Evolutionary conservation across 2,888 invertebrate species (phyloP).

Genomic region (Catocala nupta): DNA sequence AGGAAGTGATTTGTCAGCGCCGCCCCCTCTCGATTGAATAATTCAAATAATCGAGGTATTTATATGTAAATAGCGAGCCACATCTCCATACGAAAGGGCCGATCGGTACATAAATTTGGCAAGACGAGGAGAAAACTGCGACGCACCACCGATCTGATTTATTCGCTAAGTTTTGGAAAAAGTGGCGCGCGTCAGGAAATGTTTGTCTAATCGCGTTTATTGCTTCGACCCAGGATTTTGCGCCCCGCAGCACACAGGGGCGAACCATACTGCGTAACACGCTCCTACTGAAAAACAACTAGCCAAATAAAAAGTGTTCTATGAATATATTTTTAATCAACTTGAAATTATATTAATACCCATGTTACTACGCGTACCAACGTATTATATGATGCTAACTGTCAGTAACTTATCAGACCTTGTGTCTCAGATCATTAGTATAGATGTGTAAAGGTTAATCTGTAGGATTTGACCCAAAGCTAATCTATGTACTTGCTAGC

Average conservation of each 20-base stretch:
- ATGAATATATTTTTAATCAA: slow-evolving; percentile 9
- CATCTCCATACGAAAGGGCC: slow-evolving; percentile 88
- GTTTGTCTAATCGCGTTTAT: slow-evolving; percentile 87
- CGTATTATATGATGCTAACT: too few species aligned
- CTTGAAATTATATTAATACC: not conserved
- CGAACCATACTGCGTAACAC: slow-evolving; percentile 45
- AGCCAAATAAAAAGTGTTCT: slow-evolving; percentile 20
- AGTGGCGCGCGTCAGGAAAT: slow-evolving; percentile 85
- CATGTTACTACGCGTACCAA: too few species aligned
- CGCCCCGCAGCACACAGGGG: slow-evolving; percentile 74
- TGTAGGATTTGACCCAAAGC: too few species aligned
- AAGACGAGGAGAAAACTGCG: slow-evolving; percentile 86
- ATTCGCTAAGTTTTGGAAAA: slow-evolving; percentile 85
- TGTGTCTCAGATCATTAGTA: too few species aligned
- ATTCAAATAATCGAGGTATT: slow-evolving; percentile 88
- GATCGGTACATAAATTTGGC: slow-evolving; percentile 87
- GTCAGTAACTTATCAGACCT: too few species aligned
- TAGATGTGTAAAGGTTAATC: too few species aligned
- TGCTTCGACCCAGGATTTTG: slow-evolving; percentile 76
- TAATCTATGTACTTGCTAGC: too few species aligned
- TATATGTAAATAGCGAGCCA: slow-evolving; percentile 87
- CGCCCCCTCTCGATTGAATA: slow-evolving; percentile 88
- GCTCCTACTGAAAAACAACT: slow-evolving; percentile 47
- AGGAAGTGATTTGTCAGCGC: slow-evolving; percentile 87
- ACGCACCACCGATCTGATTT: slow-evolving; percentile 86